Base-by-base conservation (phyloP, 2,888 invertebrate species). In the Campoplex capitator region DNA sequence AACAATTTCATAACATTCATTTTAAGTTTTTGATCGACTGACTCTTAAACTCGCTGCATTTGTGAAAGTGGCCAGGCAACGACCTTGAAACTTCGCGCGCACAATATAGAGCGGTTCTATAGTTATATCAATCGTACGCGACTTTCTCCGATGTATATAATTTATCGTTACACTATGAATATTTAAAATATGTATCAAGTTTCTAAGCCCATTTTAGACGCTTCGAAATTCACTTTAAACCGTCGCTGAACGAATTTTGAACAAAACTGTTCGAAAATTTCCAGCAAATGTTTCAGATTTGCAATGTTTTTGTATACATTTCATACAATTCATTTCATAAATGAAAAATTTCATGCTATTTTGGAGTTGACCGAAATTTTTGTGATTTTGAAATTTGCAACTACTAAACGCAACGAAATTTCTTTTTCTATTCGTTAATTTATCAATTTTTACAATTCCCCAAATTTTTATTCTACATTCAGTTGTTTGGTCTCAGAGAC, bases 81-180 rank as follows among this genome's bases (percentile, higher is more conserved):
- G 73, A 74, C 56, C 73, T 74, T 74, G 73, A 74, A 54, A 73
- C 73, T 73, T 73, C 6, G 73, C 73, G 54, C n/a, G 73, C 54
- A 74, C 54, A 74, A 74, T 74, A n/a, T 51, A 51, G 71, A 51
- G 51, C 32, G 48, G 8, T 71, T 67, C 42, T 23, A n/a, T 16
- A 42, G 42, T 13, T 6, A 42, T 51, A 51, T 71, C 7, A 51
- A 71, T 51, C 71, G 54, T 54, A 23, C 56, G 35, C 56, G 35
- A 74, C 56, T 74, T 74, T 74, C 73, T 74, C 56, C 38, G n/a
- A 9, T 54, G 35, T 38, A 54, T 54, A 54, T 7, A 13, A 35
- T 32, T 23, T 28, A 45, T 45, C 67, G 67, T 4, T 62, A 3
- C 28, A 28, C 58, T 28, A 32, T 58, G 3, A 62, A 62, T 62